A percentile compares a stretch with the other conserved stretches of the same genome.
Evolutionary conservation across 2,888 invertebrate species (phyloP).

Genomic region (Agonum fuliginosum): DNA sequence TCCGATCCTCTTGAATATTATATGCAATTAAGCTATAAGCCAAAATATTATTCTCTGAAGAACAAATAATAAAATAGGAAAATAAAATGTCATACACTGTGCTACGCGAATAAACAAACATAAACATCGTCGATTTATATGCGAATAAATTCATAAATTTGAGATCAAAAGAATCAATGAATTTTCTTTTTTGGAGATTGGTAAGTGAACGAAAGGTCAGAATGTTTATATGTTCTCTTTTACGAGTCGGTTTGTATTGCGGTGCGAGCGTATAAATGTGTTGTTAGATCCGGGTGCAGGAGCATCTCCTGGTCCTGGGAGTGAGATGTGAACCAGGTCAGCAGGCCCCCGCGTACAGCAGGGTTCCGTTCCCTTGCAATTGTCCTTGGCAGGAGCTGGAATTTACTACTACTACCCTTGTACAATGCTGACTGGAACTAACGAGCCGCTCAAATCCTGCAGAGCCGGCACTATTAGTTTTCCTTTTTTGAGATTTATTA

Average conservation of each 20-base stretch:
- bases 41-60: no score
- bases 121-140: no score
- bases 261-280: constrained; percentile 22
- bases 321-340: constrained; percentile 4
- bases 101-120: no score
- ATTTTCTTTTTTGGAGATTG: not conserved
- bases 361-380: constrained; percentile 1
- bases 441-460: constrained; percentile 40
- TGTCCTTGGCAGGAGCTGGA: constrained; percentile 35
- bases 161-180: no score
- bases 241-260: constrained; percentile 19
- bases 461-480: constrained; percentile 26
- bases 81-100: no score
- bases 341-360: not conserved
- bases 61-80: no score
- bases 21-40: no score
- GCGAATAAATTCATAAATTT: no score
- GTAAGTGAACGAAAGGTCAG: constrained; percentile 13
- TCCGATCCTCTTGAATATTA: no score
- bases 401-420: constrained; percentile 35
- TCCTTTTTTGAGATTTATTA: constrained; percentile 30
- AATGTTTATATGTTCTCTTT: constrained; percentile 30
- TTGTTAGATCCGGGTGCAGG: constrained; percentile 23
- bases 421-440: constrained; percentile 37
- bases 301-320: not conserved